Percentiles rank a stretch among this genome's conserved stretches.
phyloP scores from a whole-genome alignment of 2,113 vertebrate species.

The Oryzias woworae region DNA sequence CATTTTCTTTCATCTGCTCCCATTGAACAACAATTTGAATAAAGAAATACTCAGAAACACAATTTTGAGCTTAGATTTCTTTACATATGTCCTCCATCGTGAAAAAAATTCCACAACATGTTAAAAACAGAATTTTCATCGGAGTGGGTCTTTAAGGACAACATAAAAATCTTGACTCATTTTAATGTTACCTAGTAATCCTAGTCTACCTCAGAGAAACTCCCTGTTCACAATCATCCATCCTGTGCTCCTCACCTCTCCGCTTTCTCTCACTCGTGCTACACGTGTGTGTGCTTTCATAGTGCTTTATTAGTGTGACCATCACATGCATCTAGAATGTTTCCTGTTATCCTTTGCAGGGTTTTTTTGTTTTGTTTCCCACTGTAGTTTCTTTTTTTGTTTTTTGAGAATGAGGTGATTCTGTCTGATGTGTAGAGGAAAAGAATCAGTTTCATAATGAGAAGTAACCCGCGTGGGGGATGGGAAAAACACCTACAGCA shows the following conservation, averaged over 20 bases:
- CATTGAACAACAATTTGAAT: too few species aligned
- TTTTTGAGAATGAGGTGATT: background rate
- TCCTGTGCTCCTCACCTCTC: conserved; percentile 75
- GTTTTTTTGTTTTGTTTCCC: background rate
- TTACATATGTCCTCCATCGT: too few species aligned
- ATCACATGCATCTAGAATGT: conserved; percentile 35
- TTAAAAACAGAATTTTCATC: too few species aligned
- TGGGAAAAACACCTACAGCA: conserved; percentile 26
- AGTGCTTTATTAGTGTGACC: conserved; percentile 1
- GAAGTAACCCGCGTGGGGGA: background rate
- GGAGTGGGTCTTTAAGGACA: too few species aligned
- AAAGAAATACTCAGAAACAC: too few species aligned
- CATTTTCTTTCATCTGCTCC: too few species aligned
- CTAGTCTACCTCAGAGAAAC: background rate
- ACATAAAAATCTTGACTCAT: too few species aligned
- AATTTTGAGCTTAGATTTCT: too few species aligned
- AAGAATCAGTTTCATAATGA: conserved; percentile 43
- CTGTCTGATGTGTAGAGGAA: background rate
- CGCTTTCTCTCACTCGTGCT: conserved; percentile 58
- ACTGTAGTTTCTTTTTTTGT: background rate
- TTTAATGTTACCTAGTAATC: too few species aligned
- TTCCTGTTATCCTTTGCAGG: conserved; percentile 27
- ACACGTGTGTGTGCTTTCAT: conserved; percentile 31
- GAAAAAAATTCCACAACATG: too few species aligned
- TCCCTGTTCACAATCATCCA: conserved; percentile 63